Evolutionary conservation across 2,797 vertebrate genomes (phyloP).

Genomic region (Acanthurus lineatus): DNA sequence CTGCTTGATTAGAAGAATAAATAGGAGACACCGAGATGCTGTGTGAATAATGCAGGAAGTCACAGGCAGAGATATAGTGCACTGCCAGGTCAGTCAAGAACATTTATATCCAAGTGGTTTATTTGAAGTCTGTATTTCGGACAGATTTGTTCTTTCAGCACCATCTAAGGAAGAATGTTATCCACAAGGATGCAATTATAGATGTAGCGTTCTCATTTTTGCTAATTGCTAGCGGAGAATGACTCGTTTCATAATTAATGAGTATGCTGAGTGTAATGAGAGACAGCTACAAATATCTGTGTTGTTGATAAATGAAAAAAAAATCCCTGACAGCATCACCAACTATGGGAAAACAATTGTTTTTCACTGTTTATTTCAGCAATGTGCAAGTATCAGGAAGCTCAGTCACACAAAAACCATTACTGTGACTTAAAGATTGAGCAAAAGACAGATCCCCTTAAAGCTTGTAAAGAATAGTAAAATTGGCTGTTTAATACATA

Average conservation of each 20-base stretch:
- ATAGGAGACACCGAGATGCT: constrained; percentile 14
- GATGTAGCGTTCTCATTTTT: not conserved
- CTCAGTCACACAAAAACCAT: not conserved
- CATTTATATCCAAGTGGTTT: constrained; percentile 19
- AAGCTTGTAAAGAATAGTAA: not conserved
- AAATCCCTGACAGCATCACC: not conserved
- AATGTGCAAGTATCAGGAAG: not conserved
- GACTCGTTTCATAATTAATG: constrained; percentile 12
- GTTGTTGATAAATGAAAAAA: not conserved
- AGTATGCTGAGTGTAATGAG: not conserved
- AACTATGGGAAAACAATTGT: not conserved
- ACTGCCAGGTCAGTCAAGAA: constrained; percentile 26
- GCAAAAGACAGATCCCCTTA: not conserved
- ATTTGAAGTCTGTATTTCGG: constrained; percentile 25
- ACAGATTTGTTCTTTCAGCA: not conserved
- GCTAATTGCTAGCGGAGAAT: not conserved
- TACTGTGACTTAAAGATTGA: not conserved
- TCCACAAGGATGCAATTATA: constrained; percentile 5
- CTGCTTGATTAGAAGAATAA: constrained; percentile 33
- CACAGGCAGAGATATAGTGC: not conserved
- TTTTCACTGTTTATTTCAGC: not conserved
- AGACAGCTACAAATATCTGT: not conserved
- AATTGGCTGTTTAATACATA: not conserved
- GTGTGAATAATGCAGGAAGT: constrained; percentile 21
- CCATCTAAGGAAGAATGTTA: constrained; percentile 18